Evolutionary conservation across 2,888 invertebrate genomes (phyloP), one percentile per base, ranked within the genome.

Genomic region (Melanargia galathea): DNA sequence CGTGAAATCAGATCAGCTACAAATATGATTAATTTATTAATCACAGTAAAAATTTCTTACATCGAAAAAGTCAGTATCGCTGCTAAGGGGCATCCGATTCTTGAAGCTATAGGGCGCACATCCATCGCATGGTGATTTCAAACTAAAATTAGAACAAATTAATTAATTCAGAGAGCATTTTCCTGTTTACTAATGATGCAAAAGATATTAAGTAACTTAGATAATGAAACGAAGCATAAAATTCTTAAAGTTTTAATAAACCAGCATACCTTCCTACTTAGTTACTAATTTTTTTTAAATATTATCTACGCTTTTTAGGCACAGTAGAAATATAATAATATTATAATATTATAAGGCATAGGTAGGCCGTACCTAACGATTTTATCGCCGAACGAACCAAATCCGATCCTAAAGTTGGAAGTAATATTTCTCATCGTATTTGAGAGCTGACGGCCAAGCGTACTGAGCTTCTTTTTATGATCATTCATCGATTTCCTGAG

Each of bases 401-500:
- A 98, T 35, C 98, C 98, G 46, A 98, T 93, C 67, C 96, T 94
- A 89, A 99, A 98, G 81, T 98, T 97, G 1, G 95, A 95, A 0
- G 98, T 99, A 67, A 99, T 96, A 71, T 95, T 95, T 74, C 94
- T 94, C 98, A 99, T 98, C 54, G 96, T 95, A 66, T 94, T 93
- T 0, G 97, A 97, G 13, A 97, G 89, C 67, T 94, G 84, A 80
- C 95, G 94, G 13, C 97, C 97, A 65, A 98, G 91, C n/a, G 93
- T 93, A 22, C 98, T 98, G 35, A 99, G 92, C 80, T 98, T 98
- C 70, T 96, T 96, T 80, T 99, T 99, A 84, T 99, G 99, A 84
- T 99, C 99, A 80, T 96, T 95, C 99, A 99, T 99, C 60, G 99
- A 99, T 86, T 98, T 96, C 75, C 99, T 99, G 77, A 99, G 93